Conservation (phyloP, 2,113 vertebrate genomes). For the Apodemus speciosus region DNA sequence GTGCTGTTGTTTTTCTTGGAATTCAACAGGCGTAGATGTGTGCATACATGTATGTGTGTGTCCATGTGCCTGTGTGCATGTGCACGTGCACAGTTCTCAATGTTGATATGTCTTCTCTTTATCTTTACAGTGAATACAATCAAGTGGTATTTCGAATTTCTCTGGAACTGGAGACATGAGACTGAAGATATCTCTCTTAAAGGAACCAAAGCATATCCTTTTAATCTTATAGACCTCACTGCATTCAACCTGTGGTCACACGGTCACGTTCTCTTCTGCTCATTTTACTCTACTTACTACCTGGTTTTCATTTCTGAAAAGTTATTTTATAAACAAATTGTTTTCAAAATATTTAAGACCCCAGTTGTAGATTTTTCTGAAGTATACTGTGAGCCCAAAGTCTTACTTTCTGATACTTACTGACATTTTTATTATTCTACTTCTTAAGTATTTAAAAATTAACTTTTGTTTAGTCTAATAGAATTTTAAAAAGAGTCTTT, state of each 20-base stretch:
- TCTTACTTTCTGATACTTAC: conserved; percentile 54
- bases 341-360: conserved; percentile 63
- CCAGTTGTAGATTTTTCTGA: conserved; percentile 52
- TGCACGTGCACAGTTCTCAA: background rate
- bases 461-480: conserved; percentile 57
- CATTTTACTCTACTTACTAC: background rate
- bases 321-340: background rate
- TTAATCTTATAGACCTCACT: conserved; percentile 55
- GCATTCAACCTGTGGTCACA: background rate
- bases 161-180: conserved; percentile 87
- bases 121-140: conserved; percentile 65
- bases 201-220: conserved; percentile 99
- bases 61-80: background rate
- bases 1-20: background rate
- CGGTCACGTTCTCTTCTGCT: conserved; percentile 51
- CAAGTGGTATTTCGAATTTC: conserved; percentile 42
- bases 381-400: conserved; percentile 55
- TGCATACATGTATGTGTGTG: background rate
- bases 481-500: conserved; percentile 33
- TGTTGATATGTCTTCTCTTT: conserved; percentile 43
- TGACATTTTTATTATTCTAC: conserved; percentile 29
- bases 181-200: conserved; percentile 94
- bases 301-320: conserved; percentile 30
- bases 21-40: background rate
- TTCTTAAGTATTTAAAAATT: conserved; percentile 50